Conservation (phyloP, 2,797 vertebrate genomes). For the Cuculus canorus region DNA sequence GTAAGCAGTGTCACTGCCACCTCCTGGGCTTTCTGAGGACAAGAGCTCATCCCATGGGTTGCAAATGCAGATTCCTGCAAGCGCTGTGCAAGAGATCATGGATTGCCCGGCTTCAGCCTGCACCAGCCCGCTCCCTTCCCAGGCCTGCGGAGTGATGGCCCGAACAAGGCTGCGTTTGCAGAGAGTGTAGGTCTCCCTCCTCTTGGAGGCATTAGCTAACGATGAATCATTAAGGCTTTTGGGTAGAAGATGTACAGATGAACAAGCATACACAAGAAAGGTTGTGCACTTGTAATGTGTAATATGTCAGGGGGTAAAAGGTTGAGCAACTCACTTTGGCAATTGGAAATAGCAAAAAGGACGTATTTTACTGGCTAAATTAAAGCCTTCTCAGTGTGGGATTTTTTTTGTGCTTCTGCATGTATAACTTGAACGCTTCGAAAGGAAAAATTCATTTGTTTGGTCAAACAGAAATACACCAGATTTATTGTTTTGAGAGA, state of each 20-base stretch:
- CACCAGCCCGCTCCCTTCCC: background rate
- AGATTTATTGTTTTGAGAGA: constrained; percentile 44
- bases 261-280: background rate
- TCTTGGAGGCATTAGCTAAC: background rate
- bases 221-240: background rate
- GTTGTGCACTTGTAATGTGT: background rate
- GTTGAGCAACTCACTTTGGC: background rate
- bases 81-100: background rate
- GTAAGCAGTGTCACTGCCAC: constrained; percentile 39
- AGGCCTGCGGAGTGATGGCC: background rate
- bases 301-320: background rate
- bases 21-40: constrained; percentile 22
- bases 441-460: constrained; percentile 12
- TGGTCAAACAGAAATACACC: constrained; percentile 27
- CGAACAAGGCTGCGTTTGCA: background rate
- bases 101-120: background rate
- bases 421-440: background rate
- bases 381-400: background rate
- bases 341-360: background rate
- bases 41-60: background rate
- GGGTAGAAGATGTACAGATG: background rate
- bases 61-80: background rate
- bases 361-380: background rate
- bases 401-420: background rate
- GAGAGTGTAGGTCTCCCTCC: background rate